Percentiles rank a stretch among this genome's conserved stretches.
These are phyloP conservation scores for Nysson spinosus DNA, from an alignment of 2,888 invertebrate species.

Conservation along the genomic window DNA sequence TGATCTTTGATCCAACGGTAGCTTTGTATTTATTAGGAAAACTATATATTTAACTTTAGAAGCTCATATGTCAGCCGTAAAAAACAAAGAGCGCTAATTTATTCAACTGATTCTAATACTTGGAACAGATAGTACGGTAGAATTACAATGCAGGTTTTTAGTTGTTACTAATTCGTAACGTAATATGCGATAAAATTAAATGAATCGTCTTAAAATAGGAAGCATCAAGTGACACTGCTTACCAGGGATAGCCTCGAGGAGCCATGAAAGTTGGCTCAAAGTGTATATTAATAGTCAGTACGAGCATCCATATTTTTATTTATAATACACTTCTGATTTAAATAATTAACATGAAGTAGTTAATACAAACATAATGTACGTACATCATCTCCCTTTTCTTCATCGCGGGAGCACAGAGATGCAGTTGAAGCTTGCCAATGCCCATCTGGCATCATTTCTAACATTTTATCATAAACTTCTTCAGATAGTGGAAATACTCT, in stretches of 20 bases:
- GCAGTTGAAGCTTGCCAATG: slow-evolving; percentile 77
- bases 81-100: slow-evolving; percentile 53
- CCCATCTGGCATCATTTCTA: slow-evolving; percentile 84
- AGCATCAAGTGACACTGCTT: slow-evolving; percentile 61
- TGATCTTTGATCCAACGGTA: slow-evolving; percentile 24
- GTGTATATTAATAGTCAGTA: slow-evolving; percentile 62
- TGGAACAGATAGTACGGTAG: slow-evolving; percentile 29
- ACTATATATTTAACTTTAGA: slow-evolving; percentile 41
- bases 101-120: slow-evolving; percentile 41
- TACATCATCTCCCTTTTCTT: slow-evolving; percentile 73
- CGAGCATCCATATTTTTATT: slow-evolving; percentile 50
- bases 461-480: slow-evolving; percentile 83
- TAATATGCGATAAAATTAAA: slow-evolving; percentile 51
- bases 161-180: slow-evolving; percentile 38
- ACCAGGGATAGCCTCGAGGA: slow-evolving; percentile 63
- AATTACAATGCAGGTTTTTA: slow-evolving; percentile 34
- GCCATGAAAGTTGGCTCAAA: slow-evolving; percentile 65
- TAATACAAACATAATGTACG: slow-evolving; percentile 57
- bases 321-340: slow-evolving; percentile 52
- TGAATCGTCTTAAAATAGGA: slow-evolving; percentile 49
- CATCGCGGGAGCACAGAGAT: slow-evolving; percentile 70
- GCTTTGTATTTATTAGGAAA: slow-evolving; percentile 44
- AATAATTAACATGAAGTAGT: slow-evolving; percentile 43
- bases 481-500: slow-evolving; percentile 87
- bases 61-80: slow-evolving; percentile 50